Base-by-base conservation (phyloP, 2,797 vertebrate species). In the Sebastes iracundus region DNA sequence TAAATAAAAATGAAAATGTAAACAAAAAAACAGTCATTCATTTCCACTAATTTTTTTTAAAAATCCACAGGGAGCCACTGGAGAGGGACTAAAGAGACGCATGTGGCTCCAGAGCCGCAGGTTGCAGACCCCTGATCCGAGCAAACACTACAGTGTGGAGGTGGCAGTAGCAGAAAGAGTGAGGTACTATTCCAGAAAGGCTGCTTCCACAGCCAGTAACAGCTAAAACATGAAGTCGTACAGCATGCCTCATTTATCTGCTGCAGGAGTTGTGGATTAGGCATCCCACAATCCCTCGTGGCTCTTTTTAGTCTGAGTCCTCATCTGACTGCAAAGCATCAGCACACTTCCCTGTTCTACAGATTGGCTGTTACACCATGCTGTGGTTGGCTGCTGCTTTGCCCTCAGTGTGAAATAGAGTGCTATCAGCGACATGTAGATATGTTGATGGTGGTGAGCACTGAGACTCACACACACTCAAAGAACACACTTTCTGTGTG, bases 201-300 rank as follows among this genome's bases (percentile, higher is more conserved):
- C 35, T 64, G 35, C 32, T 13, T 33, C 32, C 20, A 46, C 42
- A 46, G 42, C 42, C 42, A 46, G 0, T 18, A 46, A 46, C 32
- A 33, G 32, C 32, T 33, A 33, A 33, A 33, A 38, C 61, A 56
- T 72, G 28, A 58, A 82, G 32, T 62, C 2, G 1, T 49, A 69
- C 46, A 69, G 22, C 10, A 65, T 16, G n/a, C 72, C 55, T 75
- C 55, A 71, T 76, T 80, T 76, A 62, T 76, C 67, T 84, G 55
- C 67, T 75, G 55, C 61, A 58, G 35, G 67, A 64, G 60, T 56
- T 58, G 42, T 13, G n/a, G 18, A 71, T 25, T 69, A 71, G 13
- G 22, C 42, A 46, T 46, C 0, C 42, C 16, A 46, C 42, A 14
- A 52, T 60, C 70, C 64, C 23, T 25, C 25, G 23, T 49, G 30